Conservation (phyloP, 1,140 invertebrate genomes). For the Apocrypta bakeri region DNA sequence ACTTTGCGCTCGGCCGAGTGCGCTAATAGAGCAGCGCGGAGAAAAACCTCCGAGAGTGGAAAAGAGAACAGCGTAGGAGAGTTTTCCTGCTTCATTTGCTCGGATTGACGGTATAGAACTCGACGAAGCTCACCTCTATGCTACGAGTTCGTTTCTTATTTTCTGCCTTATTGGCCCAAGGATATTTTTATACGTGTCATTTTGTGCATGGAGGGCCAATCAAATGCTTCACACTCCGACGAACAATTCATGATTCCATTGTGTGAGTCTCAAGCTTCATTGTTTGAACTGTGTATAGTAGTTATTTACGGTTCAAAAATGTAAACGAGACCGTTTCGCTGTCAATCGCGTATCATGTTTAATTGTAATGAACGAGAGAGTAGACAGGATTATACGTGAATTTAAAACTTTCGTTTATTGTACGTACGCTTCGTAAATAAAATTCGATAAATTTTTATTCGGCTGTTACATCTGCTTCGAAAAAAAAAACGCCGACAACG, state of each 20-base stretch:
- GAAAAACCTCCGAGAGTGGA: background rate
- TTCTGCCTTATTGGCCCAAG: background rate
- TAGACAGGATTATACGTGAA: too few species aligned
- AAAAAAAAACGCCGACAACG: too few species aligned
- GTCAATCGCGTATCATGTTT: too few species aligned
- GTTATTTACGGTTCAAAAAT: background rate
- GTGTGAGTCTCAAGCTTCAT: background rate
- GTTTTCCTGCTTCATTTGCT: conserved; percentile 19
- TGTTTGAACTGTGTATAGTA: background rate
- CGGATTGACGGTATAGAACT: background rate
- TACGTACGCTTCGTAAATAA: too few species aligned
- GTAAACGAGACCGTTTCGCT: background rate
- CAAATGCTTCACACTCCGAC: background rate
- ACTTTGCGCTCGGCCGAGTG: conserved; percentile 26
- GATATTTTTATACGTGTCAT: background rate
- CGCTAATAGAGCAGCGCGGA: conserved; percentile 16
- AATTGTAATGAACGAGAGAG: too few species aligned
- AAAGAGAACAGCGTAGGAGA: background rate
- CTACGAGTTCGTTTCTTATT: background rate
- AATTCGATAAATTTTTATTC: too few species aligned
- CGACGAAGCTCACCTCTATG: background rate
- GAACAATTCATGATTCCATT: too few species aligned
- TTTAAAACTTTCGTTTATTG: too few species aligned
- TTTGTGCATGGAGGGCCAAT: background rate
- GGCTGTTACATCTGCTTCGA: too few species aligned